phyloP scores from a whole-genome alignment of 2,888 invertebrate genomes.

The Cantharis flavilabris region DNA sequence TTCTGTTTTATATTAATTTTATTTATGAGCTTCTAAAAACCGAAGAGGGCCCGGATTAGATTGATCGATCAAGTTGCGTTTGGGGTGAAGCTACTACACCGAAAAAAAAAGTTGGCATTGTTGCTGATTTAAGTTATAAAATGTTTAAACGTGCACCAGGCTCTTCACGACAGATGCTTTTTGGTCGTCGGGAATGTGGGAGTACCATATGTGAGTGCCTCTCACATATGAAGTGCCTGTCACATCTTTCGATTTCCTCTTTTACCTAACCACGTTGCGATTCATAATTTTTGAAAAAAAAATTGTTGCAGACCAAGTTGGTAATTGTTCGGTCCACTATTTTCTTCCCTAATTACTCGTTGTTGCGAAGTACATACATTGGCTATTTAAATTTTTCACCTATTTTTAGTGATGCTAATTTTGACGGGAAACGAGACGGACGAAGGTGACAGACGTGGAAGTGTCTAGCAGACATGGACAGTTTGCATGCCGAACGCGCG shows the following conservation, averaged over 20 bases:
- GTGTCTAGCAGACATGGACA: constrained; percentile 27
- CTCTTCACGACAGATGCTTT: constrained; percentile 7
- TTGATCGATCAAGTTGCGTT: neutral
- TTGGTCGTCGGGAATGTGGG: neutral
- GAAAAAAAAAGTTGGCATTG: neutral
- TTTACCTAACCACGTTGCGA: constrained; percentile 5
- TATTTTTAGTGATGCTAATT: constrained; percentile 27
- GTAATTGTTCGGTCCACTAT: neutral
- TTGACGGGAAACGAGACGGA: constrained; percentile 26
- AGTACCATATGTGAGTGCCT: constrained; percentile 12
- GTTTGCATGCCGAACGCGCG: constrained; percentile 32
- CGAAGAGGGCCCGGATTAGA: neutral
- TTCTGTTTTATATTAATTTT: neutral
- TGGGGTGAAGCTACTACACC: neutral
- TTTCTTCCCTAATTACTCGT: neutral
- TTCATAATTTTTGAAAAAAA: neutral
- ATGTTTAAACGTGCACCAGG: constrained; percentile 1
- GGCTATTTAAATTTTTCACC: neutral
- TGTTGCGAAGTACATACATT: neutral
- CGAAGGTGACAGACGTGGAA: constrained; percentile 26
- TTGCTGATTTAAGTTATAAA: neutral
- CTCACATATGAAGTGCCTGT: constrained; percentile 4
- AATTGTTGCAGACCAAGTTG: neutral
- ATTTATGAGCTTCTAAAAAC: neutral
- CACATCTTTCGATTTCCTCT: constrained; percentile 17